A percentile compares a stretch with the other conserved stretches of the same genome.
Evolutionary conservation across 2,113 vertebrate species (phyloP).

Genomic region (Crotophaga sulcirostris): DNA sequence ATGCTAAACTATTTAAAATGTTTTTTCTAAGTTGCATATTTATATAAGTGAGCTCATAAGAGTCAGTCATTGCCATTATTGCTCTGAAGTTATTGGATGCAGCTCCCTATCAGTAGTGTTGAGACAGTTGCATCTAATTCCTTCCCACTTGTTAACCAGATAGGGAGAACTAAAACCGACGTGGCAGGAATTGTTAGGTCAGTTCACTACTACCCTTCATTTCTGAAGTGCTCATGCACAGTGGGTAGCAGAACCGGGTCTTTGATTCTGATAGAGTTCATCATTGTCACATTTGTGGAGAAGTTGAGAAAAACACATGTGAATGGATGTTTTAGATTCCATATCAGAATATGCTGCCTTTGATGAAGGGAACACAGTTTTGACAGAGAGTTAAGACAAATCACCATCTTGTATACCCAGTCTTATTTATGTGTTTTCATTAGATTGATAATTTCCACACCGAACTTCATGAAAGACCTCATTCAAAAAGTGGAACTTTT

Average conservation of each 20-base stretch:
- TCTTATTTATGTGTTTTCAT: not conserved
- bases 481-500: not conserved
- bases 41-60: not conserved
- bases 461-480: not conserved
- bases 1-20: not conserved
- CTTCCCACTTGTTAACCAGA: not conserved
- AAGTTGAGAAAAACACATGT: not conserved
- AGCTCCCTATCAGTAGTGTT: not conserved
- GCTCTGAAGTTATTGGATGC: not conserved
- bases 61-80: not conserved
- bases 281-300: not conserved
- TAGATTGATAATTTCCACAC: not conserved
- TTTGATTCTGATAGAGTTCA: not conserved
- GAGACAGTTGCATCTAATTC: not conserved
- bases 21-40: not conserved
- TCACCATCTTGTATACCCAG: not conserved
- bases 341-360: not conserved
- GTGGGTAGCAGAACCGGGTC: not conserved
- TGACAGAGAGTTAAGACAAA: not conserved
- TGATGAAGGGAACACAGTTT: not conserved
- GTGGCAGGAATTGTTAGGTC: not conserved
- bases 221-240: not conserved
- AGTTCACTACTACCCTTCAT: not conserved
- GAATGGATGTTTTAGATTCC: not conserved
- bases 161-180: not conserved